Evolutionary conservation across 2,113 vertebrate species (phyloP).

Genomic region (Gavialis gangeticus): DNA sequence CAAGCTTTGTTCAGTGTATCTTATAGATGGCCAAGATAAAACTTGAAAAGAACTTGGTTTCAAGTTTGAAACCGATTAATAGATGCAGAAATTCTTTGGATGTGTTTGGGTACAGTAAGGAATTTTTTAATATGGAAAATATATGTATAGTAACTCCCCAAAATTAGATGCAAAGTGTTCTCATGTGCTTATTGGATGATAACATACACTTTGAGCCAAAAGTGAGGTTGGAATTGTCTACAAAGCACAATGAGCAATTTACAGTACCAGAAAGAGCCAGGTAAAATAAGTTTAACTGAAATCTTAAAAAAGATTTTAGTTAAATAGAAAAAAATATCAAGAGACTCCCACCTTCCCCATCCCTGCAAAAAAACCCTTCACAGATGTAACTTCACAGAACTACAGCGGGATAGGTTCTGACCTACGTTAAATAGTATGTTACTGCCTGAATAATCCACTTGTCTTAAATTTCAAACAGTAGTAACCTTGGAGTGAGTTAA

Average conservation of each 20-base stretch:
- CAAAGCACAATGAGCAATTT: neutral
- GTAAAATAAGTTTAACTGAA: neutral
- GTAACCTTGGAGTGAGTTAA: neutral
- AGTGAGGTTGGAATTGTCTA: neutral
- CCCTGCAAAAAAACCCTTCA: neutral
- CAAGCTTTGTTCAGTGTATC: slow-evolving; percentile 49
- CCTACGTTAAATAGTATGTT: neutral
- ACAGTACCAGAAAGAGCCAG: neutral
- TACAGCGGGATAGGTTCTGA: neutral
- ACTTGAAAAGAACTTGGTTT: slow-evolving; percentile 17
- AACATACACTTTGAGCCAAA: neutral
- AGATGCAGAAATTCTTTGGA: neutral
- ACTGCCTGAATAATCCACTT: neutral
- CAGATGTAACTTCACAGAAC: neutral
- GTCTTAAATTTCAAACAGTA: neutral
- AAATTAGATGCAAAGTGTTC: slow-evolving; percentile 2
- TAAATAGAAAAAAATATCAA: neutral
- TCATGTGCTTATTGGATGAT: neutral
- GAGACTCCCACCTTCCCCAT: too few species aligned
- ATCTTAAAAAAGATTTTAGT: neutral
- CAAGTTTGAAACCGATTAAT: slow-evolving; percentile 21
- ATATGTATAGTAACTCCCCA: neutral
- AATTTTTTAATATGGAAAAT: slow-evolving; percentile 17
- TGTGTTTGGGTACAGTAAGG: neutral
- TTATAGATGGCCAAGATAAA: neutral